Evolutionary conservation across 2,888 invertebrate species (phyloP).

Genomic region (Hirtodrosophila confusa): DNA sequence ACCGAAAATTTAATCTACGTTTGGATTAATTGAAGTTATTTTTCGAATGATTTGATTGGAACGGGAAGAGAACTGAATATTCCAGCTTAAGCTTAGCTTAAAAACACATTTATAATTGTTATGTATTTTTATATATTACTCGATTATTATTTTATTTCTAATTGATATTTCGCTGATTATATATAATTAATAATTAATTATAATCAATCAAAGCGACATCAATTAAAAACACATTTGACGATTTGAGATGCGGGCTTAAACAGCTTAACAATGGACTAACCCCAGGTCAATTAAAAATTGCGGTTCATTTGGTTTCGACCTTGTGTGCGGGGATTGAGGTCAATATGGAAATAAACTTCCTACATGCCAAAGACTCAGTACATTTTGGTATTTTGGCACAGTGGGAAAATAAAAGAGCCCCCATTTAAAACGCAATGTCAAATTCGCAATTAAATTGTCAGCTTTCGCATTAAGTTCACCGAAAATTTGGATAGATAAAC

Average conservation of each 20-base stretch:
- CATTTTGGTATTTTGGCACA: conserved; percentile 27
- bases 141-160: not conserved
- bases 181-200: too few relatives aligned
- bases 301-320: conserved; percentile 51
- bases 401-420: conserved; percentile 42
- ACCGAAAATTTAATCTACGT: too few relatives aligned
- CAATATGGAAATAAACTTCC: conserved; percentile 72
- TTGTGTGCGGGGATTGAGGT: conserved; percentile 68
- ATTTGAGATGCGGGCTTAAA: conserved; percentile 19
- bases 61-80: too few relatives aligned
- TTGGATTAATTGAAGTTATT: too few relatives aligned
- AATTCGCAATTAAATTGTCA: conserved; percentile 77
- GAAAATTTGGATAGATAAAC: conserved; percentile 40
- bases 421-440: conserved; percentile 69
- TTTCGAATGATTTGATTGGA: too few relatives aligned
- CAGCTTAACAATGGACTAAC: not conserved
- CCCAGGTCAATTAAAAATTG: conserved; percentile 16
- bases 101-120: too few relatives aligned
- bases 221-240: conserved; percentile 39
- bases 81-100: too few relatives aligned
- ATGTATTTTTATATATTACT: too few relatives aligned
- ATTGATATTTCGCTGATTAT: not conserved
- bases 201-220: conserved; percentile 14
- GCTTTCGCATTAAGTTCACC: conserved; percentile 37
- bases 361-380: conserved; percentile 31